A percentile compares a stretch with the other conserved stretches of the same genome.
Evolutionary conservation across 2,888 invertebrate genomes (phyloP).

Genomic region (Acleris holmiana): DNA sequence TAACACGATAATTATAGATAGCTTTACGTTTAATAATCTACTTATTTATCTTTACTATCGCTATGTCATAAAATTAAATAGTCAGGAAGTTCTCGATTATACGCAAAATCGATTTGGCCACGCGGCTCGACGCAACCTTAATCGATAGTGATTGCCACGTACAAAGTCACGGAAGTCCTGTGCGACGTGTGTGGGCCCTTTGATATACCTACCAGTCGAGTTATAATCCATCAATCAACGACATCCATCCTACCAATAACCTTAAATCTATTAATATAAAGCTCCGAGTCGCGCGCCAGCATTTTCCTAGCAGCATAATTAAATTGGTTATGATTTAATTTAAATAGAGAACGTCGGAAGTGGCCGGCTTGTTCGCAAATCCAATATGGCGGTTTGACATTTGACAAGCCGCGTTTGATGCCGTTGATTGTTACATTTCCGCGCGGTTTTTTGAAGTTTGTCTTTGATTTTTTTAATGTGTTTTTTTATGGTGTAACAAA

Average conservation of each 20-base stretch:
- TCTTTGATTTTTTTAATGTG: slow-evolving; percentile 47
- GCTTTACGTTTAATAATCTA: not conserved
- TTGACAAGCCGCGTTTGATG: slow-evolving; percentile 49
- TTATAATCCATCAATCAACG: slow-evolving; percentile 26
- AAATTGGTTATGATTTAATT: slow-evolving; percentile 48
- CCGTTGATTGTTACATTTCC: slow-evolving; percentile 53
- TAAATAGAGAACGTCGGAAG: slow-evolving; percentile 46
- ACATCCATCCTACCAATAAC: slow-evolving; percentile 1
- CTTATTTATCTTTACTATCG: not conserved
- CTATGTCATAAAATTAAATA: not conserved
- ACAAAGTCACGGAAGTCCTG: slow-evolving; percentile 60
- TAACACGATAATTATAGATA: not conserved
- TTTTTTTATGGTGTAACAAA: slow-evolving; percentile 30
- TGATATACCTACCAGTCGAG: slow-evolving; percentile 49
- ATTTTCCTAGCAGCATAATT: slow-evolving; percentile 18
- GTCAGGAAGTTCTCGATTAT: slow-evolving; percentile 10
- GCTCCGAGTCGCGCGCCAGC: not conserved
- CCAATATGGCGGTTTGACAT: slow-evolving; percentile 50
- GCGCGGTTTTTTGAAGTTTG: slow-evolving; percentile 45
- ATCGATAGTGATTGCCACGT: slow-evolving; percentile 43
- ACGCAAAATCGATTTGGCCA: slow-evolving; percentile 34
- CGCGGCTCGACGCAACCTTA: slow-evolving; percentile 37
- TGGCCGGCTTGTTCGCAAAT: slow-evolving; percentile 50
- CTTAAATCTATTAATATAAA: slow-evolving; percentile 7
- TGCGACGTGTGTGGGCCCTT: slow-evolving; percentile 66